Percentiles rank a stretch among this genome's conserved stretches.
Conservation (phyloP, 1,140 invertebrate species). For the Andricus grossulariae region DNA sequence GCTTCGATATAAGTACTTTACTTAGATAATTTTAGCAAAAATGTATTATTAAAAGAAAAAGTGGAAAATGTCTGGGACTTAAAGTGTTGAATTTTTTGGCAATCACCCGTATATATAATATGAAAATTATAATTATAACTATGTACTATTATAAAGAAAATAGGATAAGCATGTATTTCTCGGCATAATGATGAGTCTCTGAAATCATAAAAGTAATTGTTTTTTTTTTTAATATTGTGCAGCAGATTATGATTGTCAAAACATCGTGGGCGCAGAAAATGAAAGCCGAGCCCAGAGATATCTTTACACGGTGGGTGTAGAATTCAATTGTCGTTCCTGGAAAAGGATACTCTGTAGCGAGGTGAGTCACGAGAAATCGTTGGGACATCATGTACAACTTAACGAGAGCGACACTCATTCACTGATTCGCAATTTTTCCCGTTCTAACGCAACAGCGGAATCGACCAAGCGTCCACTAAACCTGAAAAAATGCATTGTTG, state of each 20-base stretch:
- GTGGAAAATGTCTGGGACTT: too few species aligned
- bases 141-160: too few species aligned
- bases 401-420: slow-evolving; percentile 11
- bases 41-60: too few species aligned
- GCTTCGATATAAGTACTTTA: too few species aligned
- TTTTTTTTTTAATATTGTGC: too few species aligned
- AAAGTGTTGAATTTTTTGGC: too few species aligned
- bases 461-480: background rate
- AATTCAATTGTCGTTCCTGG: slow-evolving; percentile 8
- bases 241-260: background rate
- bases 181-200: too few species aligned
- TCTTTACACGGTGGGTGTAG: background rate
- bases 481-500: background rate
- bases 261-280: background rate
- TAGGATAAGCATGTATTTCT: too few species aligned
- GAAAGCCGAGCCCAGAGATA: background rate
- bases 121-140: too few species aligned
- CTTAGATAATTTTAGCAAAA: too few species aligned
- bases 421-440: slow-evolving; percentile 21
- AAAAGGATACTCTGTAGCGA: background rate
- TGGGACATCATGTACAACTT: background rate
- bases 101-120: too few species aligned
- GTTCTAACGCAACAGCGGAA: background rate
- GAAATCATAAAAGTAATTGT: too few species aligned
- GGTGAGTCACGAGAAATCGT: slow-evolving; percentile 17